phyloP scores from a whole-genome alignment of 2,797 vertebrate genomes.

The Picus viridis region DNA sequence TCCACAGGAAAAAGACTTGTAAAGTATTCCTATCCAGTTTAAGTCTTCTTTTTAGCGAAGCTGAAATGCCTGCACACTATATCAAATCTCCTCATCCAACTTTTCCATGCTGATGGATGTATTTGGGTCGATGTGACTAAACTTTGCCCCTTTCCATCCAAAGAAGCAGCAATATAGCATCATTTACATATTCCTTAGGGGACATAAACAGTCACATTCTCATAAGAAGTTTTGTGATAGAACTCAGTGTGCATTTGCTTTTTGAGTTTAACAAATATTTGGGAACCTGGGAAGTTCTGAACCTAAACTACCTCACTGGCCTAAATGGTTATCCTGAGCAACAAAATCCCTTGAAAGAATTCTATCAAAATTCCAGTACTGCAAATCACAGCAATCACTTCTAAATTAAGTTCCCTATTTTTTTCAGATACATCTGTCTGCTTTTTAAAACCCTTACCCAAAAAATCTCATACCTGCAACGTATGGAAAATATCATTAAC shows the following conservation, averaged over 20 bases:
- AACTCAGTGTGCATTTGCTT: neutral
- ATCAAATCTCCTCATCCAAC: neutral
- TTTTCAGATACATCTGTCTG: neutral
- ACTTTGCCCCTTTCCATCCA: slow-evolving; percentile 14
- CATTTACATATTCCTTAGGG: neutral
- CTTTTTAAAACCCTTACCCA: neutral
- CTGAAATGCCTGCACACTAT: neutral
- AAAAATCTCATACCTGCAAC: neutral
- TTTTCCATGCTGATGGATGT: slow-evolving; percentile 46
- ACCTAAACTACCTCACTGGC: rapidly evolving
- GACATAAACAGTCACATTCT: neutral
- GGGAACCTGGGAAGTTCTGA: neutral
- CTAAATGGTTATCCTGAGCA: neutral
- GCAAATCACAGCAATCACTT: neutral
- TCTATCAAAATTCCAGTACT: neutral
- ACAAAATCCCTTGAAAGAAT: neutral
- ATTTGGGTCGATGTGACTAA: slow-evolving; percentile 39
- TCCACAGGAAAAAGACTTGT: neutral
- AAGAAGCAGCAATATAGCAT: slow-evolving; percentile 23
- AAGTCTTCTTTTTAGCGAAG: slow-evolving; percentile 19
- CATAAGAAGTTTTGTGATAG: neutral
- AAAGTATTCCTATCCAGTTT: neutral
- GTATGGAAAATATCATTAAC: neutral
- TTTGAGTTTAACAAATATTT: neutral
- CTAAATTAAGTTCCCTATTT: neutral